Evolutionary conservation across 1,140 invertebrate species (phyloP).

Genomic region (Oncopodura yosiiana): DNA sequence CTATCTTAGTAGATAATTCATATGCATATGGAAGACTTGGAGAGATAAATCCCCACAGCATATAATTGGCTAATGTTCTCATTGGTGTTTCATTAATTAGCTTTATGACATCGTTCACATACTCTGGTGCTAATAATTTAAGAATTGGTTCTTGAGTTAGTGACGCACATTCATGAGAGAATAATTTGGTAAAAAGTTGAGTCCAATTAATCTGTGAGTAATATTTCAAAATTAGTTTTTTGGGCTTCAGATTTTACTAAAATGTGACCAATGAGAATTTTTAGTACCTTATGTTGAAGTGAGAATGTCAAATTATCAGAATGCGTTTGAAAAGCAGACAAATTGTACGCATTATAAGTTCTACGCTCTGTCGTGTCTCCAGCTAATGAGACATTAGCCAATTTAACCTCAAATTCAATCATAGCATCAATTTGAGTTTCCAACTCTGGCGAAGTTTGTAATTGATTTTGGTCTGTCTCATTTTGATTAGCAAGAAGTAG

Average conservation of each 20-base stretch:
- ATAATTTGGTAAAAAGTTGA: too few relatives aligned
- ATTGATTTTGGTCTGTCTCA: too few relatives aligned
- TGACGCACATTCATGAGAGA: too few relatives aligned
- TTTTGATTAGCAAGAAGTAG: too few relatives aligned
- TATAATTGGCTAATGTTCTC: neutral
- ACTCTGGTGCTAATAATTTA: neutral
- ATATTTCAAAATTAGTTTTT: too few relatives aligned
- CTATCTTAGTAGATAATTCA: neutral
- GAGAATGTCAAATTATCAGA: too few relatives aligned
- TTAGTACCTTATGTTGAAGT: too few relatives aligned
- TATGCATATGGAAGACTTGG: neutral
- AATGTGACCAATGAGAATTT: neutral
- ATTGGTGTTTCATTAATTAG: neutral
- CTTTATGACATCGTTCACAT: neutral
- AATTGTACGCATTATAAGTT: too few relatives aligned
- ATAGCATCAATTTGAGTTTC: conserved; percentile 2
- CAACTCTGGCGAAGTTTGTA: conserved; percentile 9
- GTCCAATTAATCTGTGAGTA: too few relatives aligned
- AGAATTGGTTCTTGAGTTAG: too few relatives aligned
- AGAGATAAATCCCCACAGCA: neutral
- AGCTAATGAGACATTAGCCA: neutral
- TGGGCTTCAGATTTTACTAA: too few relatives aligned
- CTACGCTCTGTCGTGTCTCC: neutral
- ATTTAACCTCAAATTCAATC: neutral
- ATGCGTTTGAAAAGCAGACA: too few relatives aligned